phyloP scores from a whole-genome alignment of 2,888 invertebrate genomes.

The Syritta pipiens region DNA sequence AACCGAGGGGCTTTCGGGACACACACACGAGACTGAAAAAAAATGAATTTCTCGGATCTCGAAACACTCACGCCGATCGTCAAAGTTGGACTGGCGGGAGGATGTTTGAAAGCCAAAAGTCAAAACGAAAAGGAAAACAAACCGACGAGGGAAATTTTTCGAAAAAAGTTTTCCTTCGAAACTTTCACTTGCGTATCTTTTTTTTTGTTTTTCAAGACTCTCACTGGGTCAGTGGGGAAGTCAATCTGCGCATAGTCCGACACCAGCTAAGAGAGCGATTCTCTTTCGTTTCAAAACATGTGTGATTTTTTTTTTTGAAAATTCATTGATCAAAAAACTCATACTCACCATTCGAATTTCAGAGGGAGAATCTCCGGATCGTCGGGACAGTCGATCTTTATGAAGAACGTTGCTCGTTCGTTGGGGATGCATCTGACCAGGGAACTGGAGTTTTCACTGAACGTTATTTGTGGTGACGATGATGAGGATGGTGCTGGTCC shows the following conservation, averaged over 20 bases:
- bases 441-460: slow-evolving; percentile 78
- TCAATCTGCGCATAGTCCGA: slow-evolving; percentile 28
- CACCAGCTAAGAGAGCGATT: slow-evolving; percentile 56
- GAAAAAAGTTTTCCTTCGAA: slow-evolving; percentile 12
- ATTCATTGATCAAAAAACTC: neutral
- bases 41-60: slow-evolving; percentile 1
- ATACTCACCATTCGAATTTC: slow-evolving; percentile 78
- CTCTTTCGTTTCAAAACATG: slow-evolving; percentile 46
- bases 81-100: slow-evolving; percentile 75
- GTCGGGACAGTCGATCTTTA: slow-evolving; percentile 78
- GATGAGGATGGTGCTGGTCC: slow-evolving; percentile 19
- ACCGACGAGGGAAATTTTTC: slow-evolving; percentile 38
- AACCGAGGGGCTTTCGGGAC: slow-evolving; percentile 22
- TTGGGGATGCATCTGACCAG: slow-evolving; percentile 77
- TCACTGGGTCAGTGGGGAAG: slow-evolving; percentile 57
- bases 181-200: too few species aligned
- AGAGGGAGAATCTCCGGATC: slow-evolving; percentile 76
- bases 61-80: slow-evolving; percentile 74
- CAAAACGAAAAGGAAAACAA: too few species aligned
- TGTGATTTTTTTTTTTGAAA: neutral
- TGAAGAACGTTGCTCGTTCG: slow-evolving; percentile 78
- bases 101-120: slow-evolving; percentile 12
- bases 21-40: slow-evolving; percentile 23
- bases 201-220: slow-evolving; percentile 36
- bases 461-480: slow-evolving; percentile 73